Percentiles rank a stretch among this genome's conserved stretches.
phyloP scores from a whole-genome alignment of 2,888 invertebrate genomes.

The Eilema griseolum region DNA sequence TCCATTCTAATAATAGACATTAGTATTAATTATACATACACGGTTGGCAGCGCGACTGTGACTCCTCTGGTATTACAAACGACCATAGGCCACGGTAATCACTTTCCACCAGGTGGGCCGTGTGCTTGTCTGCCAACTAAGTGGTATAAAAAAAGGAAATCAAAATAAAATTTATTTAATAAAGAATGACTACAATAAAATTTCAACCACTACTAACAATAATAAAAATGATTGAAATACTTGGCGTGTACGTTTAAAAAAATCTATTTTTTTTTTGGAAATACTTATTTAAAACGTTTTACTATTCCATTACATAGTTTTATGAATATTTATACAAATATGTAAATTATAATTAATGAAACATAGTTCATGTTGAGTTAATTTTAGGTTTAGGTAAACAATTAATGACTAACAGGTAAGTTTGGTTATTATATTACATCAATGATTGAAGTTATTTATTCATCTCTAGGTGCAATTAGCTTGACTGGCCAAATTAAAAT shows the following conservation, averaged over 20 bases:
- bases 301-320: background rate
- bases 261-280: background rate
- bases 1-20: too few species aligned
- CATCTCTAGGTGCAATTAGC: background rate
- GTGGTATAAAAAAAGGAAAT: too few species aligned
- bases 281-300: background rate
- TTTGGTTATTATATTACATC: slow-evolving; percentile 3
- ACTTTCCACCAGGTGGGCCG: too few species aligned
- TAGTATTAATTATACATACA: too few species aligned
- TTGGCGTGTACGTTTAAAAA: background rate
- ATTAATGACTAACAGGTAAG: slow-evolving; percentile 8
- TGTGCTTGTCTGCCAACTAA: too few species aligned
- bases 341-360: background rate
- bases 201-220: too few species aligned
- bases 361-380: background rate
- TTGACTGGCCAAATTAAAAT: background rate
- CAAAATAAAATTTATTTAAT: too few species aligned
- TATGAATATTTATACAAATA: background rate
- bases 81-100: too few species aligned
- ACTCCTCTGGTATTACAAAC: too few species aligned
- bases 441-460: background rate
- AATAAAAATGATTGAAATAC: too few species aligned
- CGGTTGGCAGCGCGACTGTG: too few species aligned
- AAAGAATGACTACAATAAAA: too few species aligned
- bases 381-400: slow-evolving; percentile 5